Conservation (phyloP, 2,113 vertebrate species). For the Piaya cayana region DNA sequence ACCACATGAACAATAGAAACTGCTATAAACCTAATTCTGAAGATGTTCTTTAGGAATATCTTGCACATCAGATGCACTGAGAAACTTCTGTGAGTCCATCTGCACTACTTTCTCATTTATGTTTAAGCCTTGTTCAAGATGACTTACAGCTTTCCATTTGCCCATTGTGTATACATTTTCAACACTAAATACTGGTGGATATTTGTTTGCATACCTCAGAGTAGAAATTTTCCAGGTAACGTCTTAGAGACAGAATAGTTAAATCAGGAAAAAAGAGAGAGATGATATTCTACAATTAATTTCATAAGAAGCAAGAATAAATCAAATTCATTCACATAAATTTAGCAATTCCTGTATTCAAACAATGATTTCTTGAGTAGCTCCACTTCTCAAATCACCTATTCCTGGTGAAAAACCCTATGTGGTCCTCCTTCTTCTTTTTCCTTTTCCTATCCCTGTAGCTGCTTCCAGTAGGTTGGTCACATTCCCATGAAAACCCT, state of each 20-base stretch:
- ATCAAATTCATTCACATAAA: neutral
- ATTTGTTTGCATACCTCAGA: neutral
- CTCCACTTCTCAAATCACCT: neutral
- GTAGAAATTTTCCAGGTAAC: neutral
- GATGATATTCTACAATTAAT: neutral
- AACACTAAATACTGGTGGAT: neutral
- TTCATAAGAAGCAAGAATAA: neutral
- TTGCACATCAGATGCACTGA: neutral
- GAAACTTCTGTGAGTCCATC: neutral
- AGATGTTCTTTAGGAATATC: neutral
- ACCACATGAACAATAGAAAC: neutral
- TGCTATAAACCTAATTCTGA: neutral
- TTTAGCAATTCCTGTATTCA: neutral
- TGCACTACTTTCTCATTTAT: neutral
- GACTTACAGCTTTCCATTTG: neutral
- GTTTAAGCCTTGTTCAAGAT: neutral
- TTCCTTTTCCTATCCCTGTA: neutral
- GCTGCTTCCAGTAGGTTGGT: neutral
- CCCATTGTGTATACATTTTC: neutral
- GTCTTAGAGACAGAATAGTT: neutral
- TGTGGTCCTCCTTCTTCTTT: neutral
- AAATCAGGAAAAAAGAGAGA: neutral
- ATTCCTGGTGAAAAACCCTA: neutral
- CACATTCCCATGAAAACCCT: neutral
- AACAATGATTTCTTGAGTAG: neutral